Base-by-base conservation (phyloP, 2,888 invertebrate genomes). In the Philereme vetulata region DNA sequence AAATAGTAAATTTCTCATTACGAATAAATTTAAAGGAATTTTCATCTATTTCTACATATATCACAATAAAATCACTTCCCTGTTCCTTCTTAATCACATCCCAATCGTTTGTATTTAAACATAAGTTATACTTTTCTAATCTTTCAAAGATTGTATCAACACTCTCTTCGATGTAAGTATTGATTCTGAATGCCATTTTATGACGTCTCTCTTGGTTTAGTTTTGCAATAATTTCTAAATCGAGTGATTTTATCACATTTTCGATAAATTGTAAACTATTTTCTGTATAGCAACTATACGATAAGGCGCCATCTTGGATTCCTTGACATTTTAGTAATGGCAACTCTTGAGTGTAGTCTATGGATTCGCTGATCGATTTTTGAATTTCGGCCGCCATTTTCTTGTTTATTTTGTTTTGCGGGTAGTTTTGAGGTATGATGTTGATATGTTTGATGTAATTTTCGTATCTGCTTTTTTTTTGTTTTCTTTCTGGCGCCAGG, bases 291-390 rank as follows among this genome's bases (percentile, higher is more conserved):
- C 86, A 88, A 64, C 71, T 76, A 52, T 87, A 88, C 0, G 82
- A 49, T 0, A 88, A 34, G 0, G 68, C 76, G 60, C 79, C 80
- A 65, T 81, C 71, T 73, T 80, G 66, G 0, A 81, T 64, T 1
- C 88, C 88, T 44, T 81, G 74, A 65, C 85, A 87, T 62, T 82
- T 78, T 0, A 88, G 64, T 10, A 75, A 51, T 1, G 87, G 86
- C 53, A 84, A 66, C 7, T 67, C 62, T 8, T 62, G 50, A 0
- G 49, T 34, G 3, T 68, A 51, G 5, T 75, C 68, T 59, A 87
- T 73, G 45, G 70, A 56, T 0, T 71, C 45, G 7, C 72, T 70
- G 10, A 85, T 70, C 7, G 65, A 43, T 11, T 47, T 69, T 72
- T 80, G 78, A 44, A 67, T 61, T 60, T 61, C 45, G 4, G 44